Percentiles rank a stretch among this genome's conserved stretches.
Conservation (phyloP, 2,888 invertebrate genomes). For the Urechis unicinctus region DNA sequence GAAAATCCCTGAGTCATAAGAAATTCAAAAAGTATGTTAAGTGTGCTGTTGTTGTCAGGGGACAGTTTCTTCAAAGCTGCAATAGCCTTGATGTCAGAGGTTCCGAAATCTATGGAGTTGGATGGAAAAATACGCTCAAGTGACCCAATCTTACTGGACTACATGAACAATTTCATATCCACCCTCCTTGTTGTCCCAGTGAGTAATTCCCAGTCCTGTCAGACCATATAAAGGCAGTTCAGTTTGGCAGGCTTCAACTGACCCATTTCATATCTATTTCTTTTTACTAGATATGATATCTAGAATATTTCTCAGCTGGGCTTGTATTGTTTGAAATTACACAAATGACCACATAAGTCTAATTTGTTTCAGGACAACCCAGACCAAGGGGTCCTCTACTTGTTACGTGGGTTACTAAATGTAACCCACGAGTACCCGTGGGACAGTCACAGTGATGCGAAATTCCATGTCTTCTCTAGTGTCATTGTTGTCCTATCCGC, state of each 20-base stretch:
- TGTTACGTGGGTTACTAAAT: constrained; percentile 74
- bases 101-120: constrained; percentile 64
- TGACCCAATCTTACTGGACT: constrained; percentile 55
- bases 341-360: too few species aligned
- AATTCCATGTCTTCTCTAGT: constrained; percentile 66
- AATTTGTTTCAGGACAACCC: constrained; percentile 89
- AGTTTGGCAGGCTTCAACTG: too few species aligned
- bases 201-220: constrained; percentile 21
- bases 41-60: constrained; percentile 52
- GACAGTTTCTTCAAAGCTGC: constrained; percentile 91
- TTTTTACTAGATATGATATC: too few species aligned
- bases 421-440: constrained; percentile 58
- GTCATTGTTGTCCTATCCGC: constrained; percentile 73
- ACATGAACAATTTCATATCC: constrained; percentile 68
- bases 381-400: constrained; percentile 76
- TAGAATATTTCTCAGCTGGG: too few species aligned
- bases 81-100: constrained; percentile 68
- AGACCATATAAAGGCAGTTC: not conserved
- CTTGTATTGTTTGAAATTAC: too few species aligned
- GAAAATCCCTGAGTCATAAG: too few species aligned
- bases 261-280: too few species aligned
- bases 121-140: constrained; percentile 67
- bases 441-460: constrained; percentile 56
- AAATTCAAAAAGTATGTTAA: not conserved
- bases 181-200: constrained; percentile 73